phyloP scores from a whole-genome alignment of 2,888 invertebrate species.

The Drosophila pseudotalamancana region DNA sequence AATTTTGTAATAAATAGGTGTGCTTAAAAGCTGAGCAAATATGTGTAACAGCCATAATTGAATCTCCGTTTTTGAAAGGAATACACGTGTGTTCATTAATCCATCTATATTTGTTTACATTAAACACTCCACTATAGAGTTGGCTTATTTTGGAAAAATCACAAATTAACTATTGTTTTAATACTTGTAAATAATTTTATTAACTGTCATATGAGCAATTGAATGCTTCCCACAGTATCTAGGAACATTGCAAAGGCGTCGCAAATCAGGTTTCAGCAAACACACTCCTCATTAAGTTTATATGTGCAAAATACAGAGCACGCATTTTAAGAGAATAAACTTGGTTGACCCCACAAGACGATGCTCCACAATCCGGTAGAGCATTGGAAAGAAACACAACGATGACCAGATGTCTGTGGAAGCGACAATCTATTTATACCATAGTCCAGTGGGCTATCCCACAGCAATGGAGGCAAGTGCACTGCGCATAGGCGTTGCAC shows the following conservation, averaged over 20 bases:
- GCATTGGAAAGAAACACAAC: conserved; percentile 8
- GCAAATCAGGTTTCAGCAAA: conserved; percentile 4
- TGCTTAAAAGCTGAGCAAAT: background rate
- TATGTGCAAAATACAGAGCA: background rate
- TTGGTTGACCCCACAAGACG: conserved; percentile 24
- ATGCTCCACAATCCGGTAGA: conserved; percentile 37
- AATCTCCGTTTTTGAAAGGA: conserved; percentile 9
- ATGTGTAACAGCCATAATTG: background rate
- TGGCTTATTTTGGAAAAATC: too few species aligned
- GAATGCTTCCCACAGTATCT: conserved; percentile 24
- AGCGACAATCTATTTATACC: conserved; percentile 39
- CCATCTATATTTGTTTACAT: background rate
- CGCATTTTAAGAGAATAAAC: conserved; percentile 56
- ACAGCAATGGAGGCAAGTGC: conserved; percentile 43
- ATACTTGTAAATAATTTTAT: background rate
- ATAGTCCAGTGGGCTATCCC: conserved; percentile 52
- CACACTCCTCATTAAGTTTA: background rate
- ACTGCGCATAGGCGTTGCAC: conserved; percentile 43
- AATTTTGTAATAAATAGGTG: conserved; percentile 18
- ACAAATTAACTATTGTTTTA: background rate
- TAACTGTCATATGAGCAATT: conserved; percentile 20
- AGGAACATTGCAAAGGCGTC: conserved; percentile 17
- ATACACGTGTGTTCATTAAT: background rate
- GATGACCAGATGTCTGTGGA: conserved; percentile 15
- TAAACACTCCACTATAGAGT: too few species aligned